Percentiles rank a stretch among this genome's conserved stretches.
Conservation (phyloP, 35 echinoderm and acorn worm species). For the Heliocidaris tuberculata region DNA sequence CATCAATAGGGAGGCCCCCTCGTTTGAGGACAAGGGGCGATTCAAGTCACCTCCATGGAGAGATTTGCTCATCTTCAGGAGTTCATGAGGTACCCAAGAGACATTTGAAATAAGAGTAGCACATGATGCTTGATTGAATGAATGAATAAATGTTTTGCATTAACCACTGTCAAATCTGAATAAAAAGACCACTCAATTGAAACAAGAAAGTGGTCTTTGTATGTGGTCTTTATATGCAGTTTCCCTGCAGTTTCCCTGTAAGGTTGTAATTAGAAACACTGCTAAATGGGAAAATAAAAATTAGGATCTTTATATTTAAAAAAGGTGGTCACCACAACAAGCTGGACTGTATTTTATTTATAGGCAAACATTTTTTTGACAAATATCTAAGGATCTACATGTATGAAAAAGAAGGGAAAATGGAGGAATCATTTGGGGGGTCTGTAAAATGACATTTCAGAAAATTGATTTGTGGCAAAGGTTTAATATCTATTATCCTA, state of each 20-base stretch:
- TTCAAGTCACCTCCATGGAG: background rate
- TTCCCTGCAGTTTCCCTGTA: background rate
- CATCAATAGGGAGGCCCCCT: background rate
- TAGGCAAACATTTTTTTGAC: background rate
- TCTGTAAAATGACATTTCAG: background rate
- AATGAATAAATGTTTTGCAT: too few species aligned
- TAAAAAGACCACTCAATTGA: background rate
- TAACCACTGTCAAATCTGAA: background rate
- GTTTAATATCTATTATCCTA: background rate
- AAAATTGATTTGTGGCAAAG: background rate
- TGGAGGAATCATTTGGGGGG: background rate
- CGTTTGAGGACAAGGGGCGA: background rate
- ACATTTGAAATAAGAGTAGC: too few species aligned
- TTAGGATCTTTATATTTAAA: too few species aligned
- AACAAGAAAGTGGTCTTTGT: background rate
- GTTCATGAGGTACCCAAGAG: background rate
- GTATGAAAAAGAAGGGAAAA: background rate
- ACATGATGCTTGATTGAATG: too few species aligned
- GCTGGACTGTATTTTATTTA: too few species aligned
- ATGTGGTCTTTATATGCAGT: background rate
- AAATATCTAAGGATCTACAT: background rate
- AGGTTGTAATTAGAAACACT: too few species aligned
- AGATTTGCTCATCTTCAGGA: background rate
- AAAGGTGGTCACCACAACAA: background rate
- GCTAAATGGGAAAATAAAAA: too few species aligned